Evolutionary conservation across 2,113 vertebrate genomes (phyloP).

Genomic region (Potamarius usumacintae): DNA sequence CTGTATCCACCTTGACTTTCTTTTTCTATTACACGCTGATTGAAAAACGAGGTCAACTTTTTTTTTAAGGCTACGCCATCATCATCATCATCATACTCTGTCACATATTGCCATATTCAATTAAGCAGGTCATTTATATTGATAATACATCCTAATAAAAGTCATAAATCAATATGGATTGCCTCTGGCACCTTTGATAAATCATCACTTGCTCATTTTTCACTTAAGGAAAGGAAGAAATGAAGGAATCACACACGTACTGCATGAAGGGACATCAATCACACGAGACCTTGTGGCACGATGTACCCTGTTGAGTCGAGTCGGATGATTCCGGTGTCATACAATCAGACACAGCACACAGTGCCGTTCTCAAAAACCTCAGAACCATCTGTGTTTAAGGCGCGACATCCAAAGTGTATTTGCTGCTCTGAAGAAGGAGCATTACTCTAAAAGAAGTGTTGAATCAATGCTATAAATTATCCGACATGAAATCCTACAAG

Average conservation of each 20-base stretch:
- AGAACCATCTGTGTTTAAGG: not conserved
- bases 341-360: not conserved
- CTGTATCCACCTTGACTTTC: conserved; percentile 4
- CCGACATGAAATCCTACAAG: not conserved
- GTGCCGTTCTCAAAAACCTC: not conserved
- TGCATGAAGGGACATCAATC: conserved; percentile 1
- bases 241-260: not conserved
- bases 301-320: not conserved
- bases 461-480: not conserved
- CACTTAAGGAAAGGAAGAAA: conserved; percentile 16
- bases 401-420: not conserved
- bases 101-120: not conserved
- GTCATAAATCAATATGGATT: conserved; percentile 5
- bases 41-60: conserved; percentile 16
- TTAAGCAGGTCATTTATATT: conserved; percentile 13
- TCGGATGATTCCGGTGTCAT: not conserved
- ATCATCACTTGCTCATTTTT: not conserved
- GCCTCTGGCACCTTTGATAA: not conserved
- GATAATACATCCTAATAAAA: conserved; percentile 25
- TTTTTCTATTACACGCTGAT: not conserved
- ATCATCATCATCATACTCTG: not conserved
- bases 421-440: not conserved
- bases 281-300: not conserved
- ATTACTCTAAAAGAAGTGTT: not conserved
- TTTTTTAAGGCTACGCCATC: not conserved